Evolutionary conservation across 2,113 vertebrate genomes (phyloP).

Genomic region (Chionodraco myersi): DNA sequence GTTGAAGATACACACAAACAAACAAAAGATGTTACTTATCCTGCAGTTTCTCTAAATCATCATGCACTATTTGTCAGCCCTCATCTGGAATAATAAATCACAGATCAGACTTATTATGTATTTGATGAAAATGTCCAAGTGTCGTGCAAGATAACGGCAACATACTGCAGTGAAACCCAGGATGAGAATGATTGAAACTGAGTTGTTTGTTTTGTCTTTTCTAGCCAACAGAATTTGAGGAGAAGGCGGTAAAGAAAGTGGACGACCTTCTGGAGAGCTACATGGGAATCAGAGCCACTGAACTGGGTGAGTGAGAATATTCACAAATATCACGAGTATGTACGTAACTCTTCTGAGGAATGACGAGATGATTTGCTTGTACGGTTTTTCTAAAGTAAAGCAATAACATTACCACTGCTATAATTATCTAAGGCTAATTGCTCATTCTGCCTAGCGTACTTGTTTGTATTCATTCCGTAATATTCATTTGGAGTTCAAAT

Average conservation of each 20-base stretch:
- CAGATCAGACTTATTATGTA: background rate
- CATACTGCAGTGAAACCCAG: background rate
- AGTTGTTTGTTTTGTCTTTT: slow-evolving; percentile 1
- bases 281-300: slow-evolving; percentile 96
- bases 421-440: background rate
- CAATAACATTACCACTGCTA: background rate
- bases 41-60: background rate
- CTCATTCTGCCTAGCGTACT: no score
- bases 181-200: background rate
- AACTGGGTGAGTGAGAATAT: slow-evolving; percentile 87
- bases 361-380: no score
- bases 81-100: background rate
- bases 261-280: slow-evolving; percentile 97
- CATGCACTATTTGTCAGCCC: background rate
- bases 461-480: no score
- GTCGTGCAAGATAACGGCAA: background rate
- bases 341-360: background rate
- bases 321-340: background rate
- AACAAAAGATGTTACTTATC: background rate
- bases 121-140: background rate
- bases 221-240: slow-evolving; percentile 92
- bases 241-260: slow-evolving; percentile 93
- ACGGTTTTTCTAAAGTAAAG: no score
- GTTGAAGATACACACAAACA: background rate
- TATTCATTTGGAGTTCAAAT: no score